Evolutionary conservation across 92 coral and sea anemone genomes (phyloP).

Genomic region (Ricordea florida): DNA sequence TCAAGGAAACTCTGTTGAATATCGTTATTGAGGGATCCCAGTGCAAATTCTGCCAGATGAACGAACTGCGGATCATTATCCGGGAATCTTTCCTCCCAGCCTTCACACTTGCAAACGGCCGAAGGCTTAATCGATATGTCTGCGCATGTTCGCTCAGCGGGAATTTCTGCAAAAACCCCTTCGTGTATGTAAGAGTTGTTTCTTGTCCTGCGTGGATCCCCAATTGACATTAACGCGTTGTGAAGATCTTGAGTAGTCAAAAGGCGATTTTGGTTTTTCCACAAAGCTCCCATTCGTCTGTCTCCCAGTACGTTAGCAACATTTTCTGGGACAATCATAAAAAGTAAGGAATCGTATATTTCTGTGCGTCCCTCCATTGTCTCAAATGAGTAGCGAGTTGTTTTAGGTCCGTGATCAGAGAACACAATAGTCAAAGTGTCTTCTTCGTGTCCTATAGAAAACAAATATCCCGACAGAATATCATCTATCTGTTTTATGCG

Average conservation of each 20-base stretch:
- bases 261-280: conserved; percentile 81
- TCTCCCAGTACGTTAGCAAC: conserved; percentile 69
- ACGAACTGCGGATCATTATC: conserved; percentile 71
- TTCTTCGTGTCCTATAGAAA: conserved; percentile 62
- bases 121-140: conserved; percentile 69
- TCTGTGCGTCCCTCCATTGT: conserved; percentile 92
- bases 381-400: conserved; percentile 76
- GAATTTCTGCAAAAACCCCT: conserved; percentile 74
- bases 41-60: conserved; percentile 87
- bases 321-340: conserved; percentile 73
- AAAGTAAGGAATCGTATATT: conserved; percentile 84
- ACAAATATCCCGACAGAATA: conserved; percentile 65
- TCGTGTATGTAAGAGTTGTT: conserved; percentile 7
- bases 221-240: conserved; percentile 66
- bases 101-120: conserved; percentile 90
- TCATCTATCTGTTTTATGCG: conserved; percentile 84
- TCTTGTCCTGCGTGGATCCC: conserved; percentile 24
- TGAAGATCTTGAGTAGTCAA: conserved; percentile 85
- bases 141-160: conserved; percentile 86
- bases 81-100: conserved; percentile 81
- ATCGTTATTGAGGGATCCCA: conserved; percentile 78
- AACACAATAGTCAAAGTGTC: conserved; percentile 83
- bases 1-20: conserved; percentile 59
- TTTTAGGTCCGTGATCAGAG: conserved; percentile 97
- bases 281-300: conserved; percentile 63